Evolutionary conservation across 1,140 invertebrate species (phyloP).

Genomic region (Listronotus oregonensis): DNA sequence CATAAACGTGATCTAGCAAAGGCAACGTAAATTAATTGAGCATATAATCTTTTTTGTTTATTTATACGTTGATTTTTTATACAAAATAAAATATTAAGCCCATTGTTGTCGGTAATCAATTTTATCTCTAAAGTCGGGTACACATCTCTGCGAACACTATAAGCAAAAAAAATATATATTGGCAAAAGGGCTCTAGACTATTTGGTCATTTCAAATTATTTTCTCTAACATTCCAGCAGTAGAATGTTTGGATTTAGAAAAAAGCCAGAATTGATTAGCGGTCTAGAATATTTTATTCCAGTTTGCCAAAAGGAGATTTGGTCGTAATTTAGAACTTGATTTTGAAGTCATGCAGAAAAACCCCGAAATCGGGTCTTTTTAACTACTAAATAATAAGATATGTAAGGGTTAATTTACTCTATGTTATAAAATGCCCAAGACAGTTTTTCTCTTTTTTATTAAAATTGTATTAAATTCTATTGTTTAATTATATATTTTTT

Average conservation of each 20-base stretch:
- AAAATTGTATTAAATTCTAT: constrained; percentile 20
- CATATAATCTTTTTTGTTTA: constrained; percentile 3
- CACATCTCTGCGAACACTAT: constrained; percentile 2
- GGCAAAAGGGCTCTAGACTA: not conserved
- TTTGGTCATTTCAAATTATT: not conserved
- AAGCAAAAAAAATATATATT: constrained; percentile 1
- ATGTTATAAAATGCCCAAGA: constrained; percentile 15
- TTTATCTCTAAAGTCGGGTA: constrained; percentile 10
- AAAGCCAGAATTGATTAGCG: not conserved
- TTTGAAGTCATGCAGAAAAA: constrained; percentile 2
- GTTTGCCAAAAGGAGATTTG: not conserved
- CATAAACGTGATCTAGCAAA: constrained; percentile 19
- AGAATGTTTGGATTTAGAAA: not conserved
- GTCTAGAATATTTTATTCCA: constrained; percentile 1
- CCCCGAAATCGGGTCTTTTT: not conserved
- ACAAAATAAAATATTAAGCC: not conserved
- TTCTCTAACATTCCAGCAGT: not conserved
- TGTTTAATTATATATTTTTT: constrained; percentile 2
- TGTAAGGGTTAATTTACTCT: constrained; percentile 6
- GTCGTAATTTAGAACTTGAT: not conserved
- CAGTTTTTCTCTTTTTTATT: constrained; percentile 2
- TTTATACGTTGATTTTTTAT: not conserved
- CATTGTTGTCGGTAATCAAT: not conserved
- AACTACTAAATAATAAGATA: constrained; percentile 16
- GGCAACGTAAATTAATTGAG: constrained; percentile 2